Conservation (phyloP, 2,888 invertebrate species). For the Limnephilus lunatus region DNA sequence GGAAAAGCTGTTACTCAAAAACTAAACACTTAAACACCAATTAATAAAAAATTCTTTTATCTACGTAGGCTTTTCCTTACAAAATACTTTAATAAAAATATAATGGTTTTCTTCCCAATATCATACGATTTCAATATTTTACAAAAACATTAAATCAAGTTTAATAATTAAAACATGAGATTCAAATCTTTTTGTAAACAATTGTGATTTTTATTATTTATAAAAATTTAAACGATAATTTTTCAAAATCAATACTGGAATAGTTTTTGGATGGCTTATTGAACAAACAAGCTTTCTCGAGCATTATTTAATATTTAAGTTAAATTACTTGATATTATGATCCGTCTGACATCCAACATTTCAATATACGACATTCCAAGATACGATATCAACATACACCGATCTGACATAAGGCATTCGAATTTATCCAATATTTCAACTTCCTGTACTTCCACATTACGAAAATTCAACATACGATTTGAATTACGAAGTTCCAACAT, state of each 20-base stretch:
- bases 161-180: background rate
- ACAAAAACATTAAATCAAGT: background rate
- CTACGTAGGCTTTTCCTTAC: conserved; percentile 17
- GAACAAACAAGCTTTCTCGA: background rate
- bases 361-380: background rate
- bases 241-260: background rate
- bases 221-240: background rate
- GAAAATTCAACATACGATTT: background rate
- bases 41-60: conserved; percentile 3
- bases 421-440: background rate
- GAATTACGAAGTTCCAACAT: background rate
- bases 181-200: background rate
- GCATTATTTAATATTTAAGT: background rate
- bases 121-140: background rate
- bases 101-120: background rate
- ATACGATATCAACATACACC: background rate
- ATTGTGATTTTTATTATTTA: background rate
- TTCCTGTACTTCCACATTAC: background rate
- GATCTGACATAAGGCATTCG: background rate
- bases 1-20: background rate
- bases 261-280: background rate
- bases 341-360: background rate
- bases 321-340: background rate
- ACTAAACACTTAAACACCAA: conserved; percentile 4
- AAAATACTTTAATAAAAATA: conserved; percentile 21